These are phyloP conservation scores for Cetonia aurata DNA, from an alignment of 2,888 invertebrate species.

Conservation along the genomic window DNA sequence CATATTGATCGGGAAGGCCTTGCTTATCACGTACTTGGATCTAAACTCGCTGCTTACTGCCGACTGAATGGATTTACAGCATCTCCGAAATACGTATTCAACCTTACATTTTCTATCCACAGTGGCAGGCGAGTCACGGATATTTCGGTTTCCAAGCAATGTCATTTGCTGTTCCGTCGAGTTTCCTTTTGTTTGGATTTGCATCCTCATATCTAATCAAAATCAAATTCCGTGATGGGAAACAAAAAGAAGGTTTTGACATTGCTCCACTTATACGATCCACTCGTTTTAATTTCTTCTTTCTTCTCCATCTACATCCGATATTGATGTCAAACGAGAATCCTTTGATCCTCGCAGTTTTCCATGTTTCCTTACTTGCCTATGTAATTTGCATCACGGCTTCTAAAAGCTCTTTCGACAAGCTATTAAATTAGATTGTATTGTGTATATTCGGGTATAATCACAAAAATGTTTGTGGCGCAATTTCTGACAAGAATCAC, in stretches of 20 bases:
- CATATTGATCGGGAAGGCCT: conserved; percentile 54
- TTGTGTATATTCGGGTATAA: background rate
- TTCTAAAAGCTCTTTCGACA: conserved; percentile 1
- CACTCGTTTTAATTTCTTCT: conserved; percentile 5
- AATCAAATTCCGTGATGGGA: conserved; percentile 20
- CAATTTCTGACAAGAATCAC: too few relatives aligned
- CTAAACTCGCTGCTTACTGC: conserved; percentile 56
- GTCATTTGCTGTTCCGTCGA: conserved; percentile 26
- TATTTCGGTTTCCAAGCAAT: conserved; percentile 31
- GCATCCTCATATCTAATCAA: conserved; percentile 29
- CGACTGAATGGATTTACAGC: conserved; percentile 54
- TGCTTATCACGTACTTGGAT: conserved; percentile 55
- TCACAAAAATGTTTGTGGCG: too few relatives aligned
- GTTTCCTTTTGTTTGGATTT: conserved; percentile 32
- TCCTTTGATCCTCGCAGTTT: background rate
- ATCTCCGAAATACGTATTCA: conserved; percentile 48
- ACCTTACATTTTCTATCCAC: conserved; percentile 15
- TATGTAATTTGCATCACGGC: background rate
- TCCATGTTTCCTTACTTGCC: background rate
- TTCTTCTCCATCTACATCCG: background rate
- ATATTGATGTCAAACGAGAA: background rate
- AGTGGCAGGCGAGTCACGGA: conserved; percentile 7
- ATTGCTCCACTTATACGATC: background rate
- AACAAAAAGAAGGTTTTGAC: conserved; percentile 6
- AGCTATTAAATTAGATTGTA: conserved; percentile 4